Percentiles rank a stretch among this genome's conserved stretches.
Conservation (phyloP, 2,113 vertebrate species). For the Alectura lathami region DNA sequence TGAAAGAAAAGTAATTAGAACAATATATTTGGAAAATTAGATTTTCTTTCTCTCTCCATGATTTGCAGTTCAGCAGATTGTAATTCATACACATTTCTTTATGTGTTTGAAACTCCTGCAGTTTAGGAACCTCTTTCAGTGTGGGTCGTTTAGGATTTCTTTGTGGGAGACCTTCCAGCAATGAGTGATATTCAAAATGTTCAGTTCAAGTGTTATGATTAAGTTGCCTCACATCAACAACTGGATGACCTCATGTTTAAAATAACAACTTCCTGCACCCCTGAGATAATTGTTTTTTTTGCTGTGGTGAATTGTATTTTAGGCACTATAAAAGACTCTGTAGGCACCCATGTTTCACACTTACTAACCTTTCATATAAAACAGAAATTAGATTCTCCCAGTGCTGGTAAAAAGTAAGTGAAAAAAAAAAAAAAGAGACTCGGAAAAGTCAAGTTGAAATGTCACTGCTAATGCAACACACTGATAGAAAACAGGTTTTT, state of each 20-base stretch:
- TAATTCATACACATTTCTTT: not conserved
- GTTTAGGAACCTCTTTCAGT: not conserved
- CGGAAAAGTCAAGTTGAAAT: not conserved
- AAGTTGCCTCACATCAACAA: not conserved
- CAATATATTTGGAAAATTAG: not conserved
- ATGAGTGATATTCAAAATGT: fast-evolving
- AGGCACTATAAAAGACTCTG: not conserved
- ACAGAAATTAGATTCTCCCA: not conserved
- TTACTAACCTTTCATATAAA: not conserved
- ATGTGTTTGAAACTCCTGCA: not conserved
- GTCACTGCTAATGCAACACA: not conserved
- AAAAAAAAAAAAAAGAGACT: not conserved
- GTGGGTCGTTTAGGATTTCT: not conserved
- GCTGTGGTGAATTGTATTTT: not conserved
- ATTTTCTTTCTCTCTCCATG: not conserved
- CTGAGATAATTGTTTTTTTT: not conserved
- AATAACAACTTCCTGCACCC: not conserved
- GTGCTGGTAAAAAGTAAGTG: not conserved
- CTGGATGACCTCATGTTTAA: not conserved
- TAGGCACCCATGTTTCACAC: not conserved
- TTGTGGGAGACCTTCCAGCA: not conserved
- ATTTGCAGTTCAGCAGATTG: not conserved
- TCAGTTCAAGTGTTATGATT: not conserved
- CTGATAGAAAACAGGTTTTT: not conserved
- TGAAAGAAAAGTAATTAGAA: not conserved